Evolutionary conservation across 2,113 vertebrate species (phyloP), one percentile per base, ranked within the genome.

Genomic region (Octodon degus): DNA sequence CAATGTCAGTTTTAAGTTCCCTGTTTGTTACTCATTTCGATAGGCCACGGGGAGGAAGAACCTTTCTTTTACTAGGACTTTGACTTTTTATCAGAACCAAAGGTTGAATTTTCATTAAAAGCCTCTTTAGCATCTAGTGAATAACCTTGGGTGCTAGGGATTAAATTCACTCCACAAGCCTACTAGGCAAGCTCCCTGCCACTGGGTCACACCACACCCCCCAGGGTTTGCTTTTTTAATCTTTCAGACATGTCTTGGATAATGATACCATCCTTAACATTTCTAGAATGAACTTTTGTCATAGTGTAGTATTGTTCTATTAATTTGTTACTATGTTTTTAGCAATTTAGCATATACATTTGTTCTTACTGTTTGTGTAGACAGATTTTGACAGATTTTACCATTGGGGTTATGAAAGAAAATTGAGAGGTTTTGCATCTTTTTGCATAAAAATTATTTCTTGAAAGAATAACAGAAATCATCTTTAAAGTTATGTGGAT

Each of bases 161-260:
- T 76, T 5, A 19, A 76, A 81, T 9, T 43, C 50, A 62, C 17
- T 27, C 65, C 34, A 53, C 43, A 63, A 40, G 25, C 24, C 11
- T 50, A 3, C 24, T 65, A 89, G 12, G 14, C 13, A 94, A 62
- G 22, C 9, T 16, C 37, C 43, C 20, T 19, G n/a, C 40, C 65
- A 53, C 55, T 32, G 3, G 83, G 58, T 27, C 53, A 74, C 0
- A 40, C 0, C 4, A 10, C 10, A 87, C 8, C 5, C 63, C 65
- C 72, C 40, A 30, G 22, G 7, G 20, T 90, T 92, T 94, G 60
- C 34, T 80, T 95, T 76, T 92, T 87, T 63, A 85, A 79, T 90
- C 50, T 95, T 25, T 92, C 76, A 89, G 72, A 93, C n/a, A 89
- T 90, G 88, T 70, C 87, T 94, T 90, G 67, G 68, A 90, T 93